These are phyloP conservation scores for Glossophaga mutica DNA, from an alignment of 2,797 vertebrate species.

Conservation along the genomic window DNA sequence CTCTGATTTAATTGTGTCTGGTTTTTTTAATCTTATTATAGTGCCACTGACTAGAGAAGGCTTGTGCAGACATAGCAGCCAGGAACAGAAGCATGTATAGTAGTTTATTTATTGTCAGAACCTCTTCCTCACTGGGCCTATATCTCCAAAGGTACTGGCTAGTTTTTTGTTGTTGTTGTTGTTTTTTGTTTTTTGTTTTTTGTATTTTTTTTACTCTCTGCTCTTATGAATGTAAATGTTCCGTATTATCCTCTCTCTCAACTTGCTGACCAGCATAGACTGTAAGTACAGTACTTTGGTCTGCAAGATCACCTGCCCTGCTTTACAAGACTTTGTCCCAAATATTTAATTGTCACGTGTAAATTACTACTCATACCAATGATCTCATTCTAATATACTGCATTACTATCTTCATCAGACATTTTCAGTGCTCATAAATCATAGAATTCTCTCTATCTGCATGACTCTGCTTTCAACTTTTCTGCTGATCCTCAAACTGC, in stretches of 20 bases:
- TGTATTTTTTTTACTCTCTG: not conserved
- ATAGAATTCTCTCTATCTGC: not conserved
- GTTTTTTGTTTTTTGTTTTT: too few species aligned
- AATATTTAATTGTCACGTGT: not conserved
- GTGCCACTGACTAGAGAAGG: not conserved
- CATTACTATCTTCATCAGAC: not conserved
- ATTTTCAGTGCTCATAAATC: not conserved
- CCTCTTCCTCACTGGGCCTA: not conserved
- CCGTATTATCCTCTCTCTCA: not conserved
- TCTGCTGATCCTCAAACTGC: not conserved
- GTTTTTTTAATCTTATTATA: not conserved
- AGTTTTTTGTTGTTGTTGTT: too few species aligned
- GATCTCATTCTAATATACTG: not conserved
- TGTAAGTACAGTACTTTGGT: accelerated
- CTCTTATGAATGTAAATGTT: not conserved
- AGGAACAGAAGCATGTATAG: not conserved
- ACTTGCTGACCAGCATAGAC: not conserved
- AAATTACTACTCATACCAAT: not conserved
- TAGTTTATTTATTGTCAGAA: not conserved
- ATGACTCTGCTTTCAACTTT: not conserved
- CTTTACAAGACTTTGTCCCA: not conserved
- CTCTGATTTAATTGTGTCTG: not conserved
- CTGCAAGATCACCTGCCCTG: not conserved
- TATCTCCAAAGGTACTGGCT: not conserved
- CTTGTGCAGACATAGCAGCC: not conserved